These are phyloP conservation scores for Hipposideros larvatus DNA, from an alignment of 2,797 vertebrate genomes.

Conservation along the genomic window DNA sequence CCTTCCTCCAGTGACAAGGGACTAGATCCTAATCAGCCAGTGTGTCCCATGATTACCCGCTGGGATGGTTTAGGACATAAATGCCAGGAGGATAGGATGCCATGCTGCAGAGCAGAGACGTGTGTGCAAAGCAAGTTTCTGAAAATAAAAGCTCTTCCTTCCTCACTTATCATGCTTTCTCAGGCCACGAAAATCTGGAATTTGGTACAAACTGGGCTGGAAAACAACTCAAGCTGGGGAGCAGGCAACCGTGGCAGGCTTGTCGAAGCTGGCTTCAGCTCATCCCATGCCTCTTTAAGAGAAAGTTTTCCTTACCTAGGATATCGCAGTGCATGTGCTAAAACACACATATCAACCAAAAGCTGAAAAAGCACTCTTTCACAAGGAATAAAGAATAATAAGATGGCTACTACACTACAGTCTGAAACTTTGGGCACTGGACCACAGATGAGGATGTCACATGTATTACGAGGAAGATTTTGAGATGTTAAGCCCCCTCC, in stretches of 20 bases:
- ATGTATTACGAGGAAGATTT: not conserved
- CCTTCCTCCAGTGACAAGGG: not conserved
- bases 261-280: not conserved
- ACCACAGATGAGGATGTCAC: not conserved
- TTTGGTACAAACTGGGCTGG: not conserved
- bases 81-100: not conserved
- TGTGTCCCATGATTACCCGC: not conserved
- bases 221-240: not conserved
- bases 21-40: not conserved
- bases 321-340: not conserved
- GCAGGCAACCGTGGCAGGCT: not conserved
- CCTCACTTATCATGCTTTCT: not conserved
- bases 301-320: not conserved
- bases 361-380: not conserved
- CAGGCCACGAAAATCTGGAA: not conserved
- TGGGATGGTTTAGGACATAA: not conserved
- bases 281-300: not conserved
- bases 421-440: not conserved
- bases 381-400: not conserved
- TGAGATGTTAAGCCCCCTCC: constrained; percentile 29
- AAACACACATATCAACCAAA: not conserved
- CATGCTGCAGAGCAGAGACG: not conserved
- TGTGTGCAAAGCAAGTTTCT: not conserved
- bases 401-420: not conserved
- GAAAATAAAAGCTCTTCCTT: not conserved